Conservation (phyloP, 1,140 invertebrate species). For the Aphelinus certus region DNA sequence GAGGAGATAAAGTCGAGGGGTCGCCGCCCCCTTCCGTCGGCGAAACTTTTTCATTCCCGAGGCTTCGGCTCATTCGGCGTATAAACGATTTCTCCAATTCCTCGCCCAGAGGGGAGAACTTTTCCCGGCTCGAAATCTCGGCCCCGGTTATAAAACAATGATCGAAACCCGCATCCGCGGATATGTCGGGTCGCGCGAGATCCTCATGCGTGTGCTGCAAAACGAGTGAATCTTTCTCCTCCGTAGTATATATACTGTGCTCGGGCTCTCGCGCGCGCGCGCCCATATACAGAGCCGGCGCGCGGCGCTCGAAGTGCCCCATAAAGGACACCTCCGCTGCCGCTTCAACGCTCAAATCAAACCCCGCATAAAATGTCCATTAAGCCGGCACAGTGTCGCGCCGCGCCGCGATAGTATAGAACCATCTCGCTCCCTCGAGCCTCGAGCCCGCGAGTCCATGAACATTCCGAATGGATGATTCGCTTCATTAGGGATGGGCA, state of each 20-base stretch:
- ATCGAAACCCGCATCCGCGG: slow-evolving; percentile 30
- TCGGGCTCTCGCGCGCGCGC: too few species aligned
- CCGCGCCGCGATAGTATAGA: not conserved
- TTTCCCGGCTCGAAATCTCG: slow-evolving; percentile 16
- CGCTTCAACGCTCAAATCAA: slow-evolving; percentile 27
- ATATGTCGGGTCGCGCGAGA: too few species aligned
- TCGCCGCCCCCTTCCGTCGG: not conserved
- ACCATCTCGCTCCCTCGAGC: too few species aligned
- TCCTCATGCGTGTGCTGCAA: too few species aligned
- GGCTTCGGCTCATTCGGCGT: slow-evolving; percentile 19
- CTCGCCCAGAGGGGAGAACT: slow-evolving; percentile 2
- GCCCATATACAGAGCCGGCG: too few species aligned
- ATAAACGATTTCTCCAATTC: slow-evolving; percentile 36
- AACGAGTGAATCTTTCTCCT: slow-evolving; percentile 27
- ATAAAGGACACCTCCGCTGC: slow-evolving; percentile 24
- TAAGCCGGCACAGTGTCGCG: slow-evolving; percentile 1
- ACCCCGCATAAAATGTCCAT: slow-evolving; percentile 29
- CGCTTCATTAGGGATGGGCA: not conserved
- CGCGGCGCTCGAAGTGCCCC: slow-evolving; percentile 2
- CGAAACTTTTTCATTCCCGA: slow-evolving; percentile 17
- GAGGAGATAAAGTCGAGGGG: slow-evolving; percentile 24
- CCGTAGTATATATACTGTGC: slow-evolving; percentile 8
- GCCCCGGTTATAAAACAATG: slow-evolving; percentile 34
- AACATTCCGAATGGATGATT: not conserved
- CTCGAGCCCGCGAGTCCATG: too few species aligned